Base-by-base conservation (phyloP, 2,888 invertebrate species). In the Eristalinus aeneus region DNA sequence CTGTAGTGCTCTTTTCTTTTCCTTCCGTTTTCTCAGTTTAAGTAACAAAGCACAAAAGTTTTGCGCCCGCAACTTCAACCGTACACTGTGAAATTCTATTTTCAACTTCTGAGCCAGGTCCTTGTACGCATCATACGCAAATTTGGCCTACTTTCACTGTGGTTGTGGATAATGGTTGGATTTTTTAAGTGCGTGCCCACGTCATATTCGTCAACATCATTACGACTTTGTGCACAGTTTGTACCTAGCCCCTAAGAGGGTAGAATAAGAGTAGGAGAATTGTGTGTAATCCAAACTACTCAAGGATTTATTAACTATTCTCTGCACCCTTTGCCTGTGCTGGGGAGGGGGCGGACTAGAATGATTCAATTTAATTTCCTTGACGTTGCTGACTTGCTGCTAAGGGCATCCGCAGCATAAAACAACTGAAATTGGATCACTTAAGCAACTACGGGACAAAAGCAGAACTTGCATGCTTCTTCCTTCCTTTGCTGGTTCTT, bases 141-240 rank as follows among this genome's bases (percentile, higher is more conserved):
- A 31, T 80, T 80, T 68, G 79, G 60, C 67, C 80, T 80, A 80
- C 56, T 84, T 84, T 34, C 34, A 22, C 3, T 58, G 39, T 60
- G 63, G 58, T 69, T 56, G 53, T 63, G 39, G 68, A 61, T 54
- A 79, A 68, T 63, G 58, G 75, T 80, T 80, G 58, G 61, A 72
- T 39, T 46, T 16, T 8, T 73, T 36, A 77, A 80, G 85, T 85
- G 76, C 80, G 76, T 80, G 73, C 76, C 68, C 73, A 80, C 68
- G 76, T 69, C 73, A 61, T 73, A 80, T 80, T 80, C 69, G 81
- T 73, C 77, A 73, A 77, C 85, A 85, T 85, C 85, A 77, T 85
- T 81, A 85, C 64, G 80, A 68, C 31, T 69, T 67, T 31, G 16
- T 16, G 32, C 27, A 27, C 27, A 9, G 72, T 63, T 72, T 58